Percentiles rank a stretch among this genome's conserved stretches.
Evolutionary conservation across 2,797 vertebrate genomes (phyloP).

Genomic region (Anabas testudineus): DNA sequence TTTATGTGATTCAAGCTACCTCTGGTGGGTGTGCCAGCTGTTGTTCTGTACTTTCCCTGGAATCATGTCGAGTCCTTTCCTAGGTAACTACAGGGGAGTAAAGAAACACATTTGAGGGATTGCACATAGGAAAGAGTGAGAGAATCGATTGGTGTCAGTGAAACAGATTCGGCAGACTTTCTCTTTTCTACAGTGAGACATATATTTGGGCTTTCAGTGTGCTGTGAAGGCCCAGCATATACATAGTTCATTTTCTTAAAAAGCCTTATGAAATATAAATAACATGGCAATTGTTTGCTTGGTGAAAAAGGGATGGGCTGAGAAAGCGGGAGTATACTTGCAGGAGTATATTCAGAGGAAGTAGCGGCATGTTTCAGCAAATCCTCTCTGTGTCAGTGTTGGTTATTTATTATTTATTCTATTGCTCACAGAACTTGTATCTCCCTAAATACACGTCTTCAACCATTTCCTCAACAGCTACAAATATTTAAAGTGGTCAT

Average conservation of each 20-base stretch:
- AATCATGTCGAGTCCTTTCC: constrained; percentile 46
- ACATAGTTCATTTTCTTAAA: constrained; percentile 2
- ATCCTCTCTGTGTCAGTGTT: background rate
- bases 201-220: background rate
- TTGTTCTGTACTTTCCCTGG: constrained; percentile 57
- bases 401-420: background rate
- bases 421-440: too few relatives aligned
- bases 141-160: background rate
- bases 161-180: constrained; percentile 24
- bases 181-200: background rate
- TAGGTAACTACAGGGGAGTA: constrained; percentile 39
- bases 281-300: constrained; percentile 16
- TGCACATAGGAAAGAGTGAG: constrained; percentile 6
- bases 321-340: background rate
- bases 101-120: constrained; percentile 18
- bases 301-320: constrained; percentile 1
- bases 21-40: constrained; percentile 22
- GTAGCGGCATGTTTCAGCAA: background rate
- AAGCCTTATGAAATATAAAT: constrained; percentile 14
- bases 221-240: constrained; percentile 4
- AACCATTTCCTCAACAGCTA: background rate
- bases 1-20: constrained; percentile 2
- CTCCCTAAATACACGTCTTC: background rate
- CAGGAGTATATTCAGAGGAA: constrained; percentile 1
- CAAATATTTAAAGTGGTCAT: background rate